Percentiles rank a stretch among this genome's conserved stretches.
Conservation (phyloP, 1,140 invertebrate genomes). For the Phenacoccus solenopsis region DNA sequence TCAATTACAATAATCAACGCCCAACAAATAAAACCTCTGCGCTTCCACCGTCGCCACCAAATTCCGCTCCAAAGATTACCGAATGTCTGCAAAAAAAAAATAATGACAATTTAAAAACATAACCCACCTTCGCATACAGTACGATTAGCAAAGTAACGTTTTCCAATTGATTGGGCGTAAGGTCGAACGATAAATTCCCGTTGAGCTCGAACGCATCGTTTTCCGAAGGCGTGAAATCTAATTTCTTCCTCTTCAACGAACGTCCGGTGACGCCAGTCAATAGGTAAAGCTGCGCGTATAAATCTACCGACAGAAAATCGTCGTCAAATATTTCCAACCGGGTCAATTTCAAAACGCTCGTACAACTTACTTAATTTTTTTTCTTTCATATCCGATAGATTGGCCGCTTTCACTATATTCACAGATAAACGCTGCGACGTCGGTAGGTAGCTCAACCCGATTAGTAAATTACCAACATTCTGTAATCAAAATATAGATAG, state of each 20-base stretch:
- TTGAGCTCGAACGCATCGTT: neutral
- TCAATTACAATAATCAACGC: no score
- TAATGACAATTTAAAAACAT: neutral
- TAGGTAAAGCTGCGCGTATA: neutral
- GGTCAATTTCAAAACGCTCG: no score
- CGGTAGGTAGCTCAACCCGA: neutral
- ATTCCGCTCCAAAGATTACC: no score
- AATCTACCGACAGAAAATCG: neutral
- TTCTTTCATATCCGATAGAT: neutral
- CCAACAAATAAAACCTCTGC: no score
- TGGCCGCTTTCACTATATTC: neutral
- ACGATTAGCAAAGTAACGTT: neutral
- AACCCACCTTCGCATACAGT: neutral
- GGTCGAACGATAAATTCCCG: neutral
- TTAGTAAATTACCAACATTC: slow-evolving; percentile 4
- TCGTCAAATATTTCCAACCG: no score
- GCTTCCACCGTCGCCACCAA: no score
- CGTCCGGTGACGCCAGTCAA: neutral
- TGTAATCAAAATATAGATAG: neutral
- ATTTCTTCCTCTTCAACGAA: slow-evolving; percentile 4
- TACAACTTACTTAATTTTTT: neutral
- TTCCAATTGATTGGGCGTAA: neutral
- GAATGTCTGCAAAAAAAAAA: no score
- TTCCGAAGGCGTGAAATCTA: neutral
- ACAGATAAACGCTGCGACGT: neutral